These are phyloP conservation scores for Chloroceryle amazona DNA, from an alignment of 2,797 vertebrate genomes.

Conservation along the genomic window DNA sequence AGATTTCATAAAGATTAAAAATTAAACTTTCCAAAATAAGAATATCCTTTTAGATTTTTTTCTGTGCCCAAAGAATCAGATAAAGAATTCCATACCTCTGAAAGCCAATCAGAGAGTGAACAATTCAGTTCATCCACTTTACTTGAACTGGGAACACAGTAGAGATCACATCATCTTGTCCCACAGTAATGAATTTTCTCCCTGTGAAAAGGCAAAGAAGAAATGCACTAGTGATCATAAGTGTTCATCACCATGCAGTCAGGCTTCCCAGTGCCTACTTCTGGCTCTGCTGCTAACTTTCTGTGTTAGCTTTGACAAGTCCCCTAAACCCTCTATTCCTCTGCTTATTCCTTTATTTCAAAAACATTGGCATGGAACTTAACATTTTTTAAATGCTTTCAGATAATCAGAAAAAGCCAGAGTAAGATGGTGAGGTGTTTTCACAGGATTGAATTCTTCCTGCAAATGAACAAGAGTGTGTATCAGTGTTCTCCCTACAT, in stretches of 20 bases:
- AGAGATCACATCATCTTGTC: background rate
- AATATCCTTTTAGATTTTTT: background rate
- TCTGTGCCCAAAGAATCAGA: background rate
- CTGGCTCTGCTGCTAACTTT: conserved; percentile 14
- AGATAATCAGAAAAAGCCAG: background rate
- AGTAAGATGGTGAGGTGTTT: background rate
- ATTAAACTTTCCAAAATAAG: background rate
- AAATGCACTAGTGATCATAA: background rate
- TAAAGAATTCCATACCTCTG: background rate
- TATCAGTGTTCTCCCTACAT: background rate
- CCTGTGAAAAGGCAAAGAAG: background rate
- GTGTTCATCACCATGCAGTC: background rate
- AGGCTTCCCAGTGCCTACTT: background rate
- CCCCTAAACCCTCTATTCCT: background rate
- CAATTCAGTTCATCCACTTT: background rate
- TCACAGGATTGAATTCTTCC: conserved; percentile 11
- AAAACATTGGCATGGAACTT: background rate
- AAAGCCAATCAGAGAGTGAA: background rate
- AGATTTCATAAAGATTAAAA: background rate
- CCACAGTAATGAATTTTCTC: background rate
- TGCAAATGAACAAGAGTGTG: background rate
- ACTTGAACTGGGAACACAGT: background rate
- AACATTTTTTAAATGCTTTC: background rate
- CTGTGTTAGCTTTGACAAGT: background rate
- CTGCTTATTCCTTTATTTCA: conserved; percentile 24